Conservation (phyloP, 2,113 vertebrate genomes). For the Leptobrachium leishanense region DNA sequence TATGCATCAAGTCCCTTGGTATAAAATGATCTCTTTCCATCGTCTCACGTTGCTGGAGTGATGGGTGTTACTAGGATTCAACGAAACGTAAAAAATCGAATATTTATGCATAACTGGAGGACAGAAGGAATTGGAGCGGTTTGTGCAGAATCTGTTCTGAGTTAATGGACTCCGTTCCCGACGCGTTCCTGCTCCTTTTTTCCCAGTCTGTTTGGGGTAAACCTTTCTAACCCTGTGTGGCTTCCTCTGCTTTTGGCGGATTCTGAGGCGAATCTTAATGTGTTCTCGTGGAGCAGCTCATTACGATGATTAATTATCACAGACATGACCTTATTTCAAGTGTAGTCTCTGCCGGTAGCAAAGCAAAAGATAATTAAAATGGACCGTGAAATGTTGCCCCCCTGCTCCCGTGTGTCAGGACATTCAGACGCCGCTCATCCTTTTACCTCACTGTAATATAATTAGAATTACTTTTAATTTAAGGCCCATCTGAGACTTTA, state of each 20-base stretch:
- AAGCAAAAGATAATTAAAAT: constrained; percentile 9
- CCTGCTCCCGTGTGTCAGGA: not conserved
- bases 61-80: too few species aligned
- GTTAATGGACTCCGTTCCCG: too few species aligned
- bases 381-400: not conserved
- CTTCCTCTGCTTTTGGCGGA: not conserved
- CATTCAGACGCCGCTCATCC: not conserved
- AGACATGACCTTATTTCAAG: constrained; percentile 5
- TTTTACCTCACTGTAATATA: not conserved
- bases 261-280: not conserved
- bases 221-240: not conserved
- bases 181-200: too few species aligned
- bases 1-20: too few species aligned
- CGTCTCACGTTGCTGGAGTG: too few species aligned
- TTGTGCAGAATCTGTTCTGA: too few species aligned
- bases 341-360: constrained; percentile 7
- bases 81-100: too few species aligned
- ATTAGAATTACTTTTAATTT: not conserved
- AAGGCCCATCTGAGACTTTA: not conserved
- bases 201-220: too few species aligned
- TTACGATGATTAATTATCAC: constrained; percentile 17
- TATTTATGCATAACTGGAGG: too few species aligned
- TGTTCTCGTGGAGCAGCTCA: not conserved
- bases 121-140: too few species aligned
- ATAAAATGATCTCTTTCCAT: too few species aligned